A percentile compares a stretch with the other conserved stretches of the same genome.
Conservation (phyloP, 2,797 vertebrate genomes). For the Antrozous pallidus region DNA sequence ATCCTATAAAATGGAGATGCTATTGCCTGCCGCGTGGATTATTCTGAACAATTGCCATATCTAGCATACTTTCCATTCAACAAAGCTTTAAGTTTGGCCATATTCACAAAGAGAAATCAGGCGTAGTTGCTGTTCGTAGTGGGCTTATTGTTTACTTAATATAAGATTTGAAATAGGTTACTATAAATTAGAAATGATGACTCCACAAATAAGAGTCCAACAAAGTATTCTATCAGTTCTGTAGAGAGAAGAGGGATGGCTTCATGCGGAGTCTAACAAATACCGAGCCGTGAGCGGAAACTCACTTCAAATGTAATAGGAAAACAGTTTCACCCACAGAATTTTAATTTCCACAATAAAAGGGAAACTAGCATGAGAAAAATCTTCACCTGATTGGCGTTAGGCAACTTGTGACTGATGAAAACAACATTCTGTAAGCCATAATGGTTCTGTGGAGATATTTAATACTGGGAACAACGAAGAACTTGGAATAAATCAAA, state of each 20-base stretch:
- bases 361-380: background rate
- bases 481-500: background rate
- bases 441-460: background rate
- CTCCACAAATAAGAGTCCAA: background rate
- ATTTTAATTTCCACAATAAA: background rate
- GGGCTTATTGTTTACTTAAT: background rate
- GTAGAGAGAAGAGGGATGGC: background rate
- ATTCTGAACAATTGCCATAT: background rate
- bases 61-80: background rate
- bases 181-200: background rate
- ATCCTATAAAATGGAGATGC: background rate
- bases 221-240: background rate
- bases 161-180: background rate
- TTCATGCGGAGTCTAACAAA: background rate
- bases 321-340: background rate
- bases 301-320: background rate
- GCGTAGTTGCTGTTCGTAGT: background rate
- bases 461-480: background rate
- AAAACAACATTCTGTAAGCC: background rate
- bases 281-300: background rate
- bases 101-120: background rate
- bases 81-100: background rate
- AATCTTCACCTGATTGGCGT: background rate
- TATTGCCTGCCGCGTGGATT: background rate
- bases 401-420: background rate